phyloP scores from a whole-genome alignment of 1,140 invertebrate species.

The Hycleus cichorii region DNA sequence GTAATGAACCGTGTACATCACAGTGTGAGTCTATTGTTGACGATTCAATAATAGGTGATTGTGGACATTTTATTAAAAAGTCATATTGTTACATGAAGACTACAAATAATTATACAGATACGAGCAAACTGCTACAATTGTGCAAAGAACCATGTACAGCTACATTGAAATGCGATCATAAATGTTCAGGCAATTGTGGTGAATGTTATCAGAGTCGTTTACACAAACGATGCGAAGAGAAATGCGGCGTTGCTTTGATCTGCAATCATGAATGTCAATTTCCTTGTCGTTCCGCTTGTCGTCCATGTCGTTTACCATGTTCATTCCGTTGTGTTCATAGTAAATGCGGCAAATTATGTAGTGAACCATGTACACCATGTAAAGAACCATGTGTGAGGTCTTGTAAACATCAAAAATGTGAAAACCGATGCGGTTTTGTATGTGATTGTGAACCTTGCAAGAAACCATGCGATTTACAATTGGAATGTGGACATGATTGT shows the following conservation, averaged over 20 bases:
- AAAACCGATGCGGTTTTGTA: constrained; percentile 46
- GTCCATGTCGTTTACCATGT: constrained; percentile 53
- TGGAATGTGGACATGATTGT: constrained; percentile 54
- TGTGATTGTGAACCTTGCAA: constrained; percentile 49
- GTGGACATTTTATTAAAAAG: constrained; percentile 41
- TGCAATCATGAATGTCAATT: constrained; percentile 61
- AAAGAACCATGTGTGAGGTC: constrained; percentile 42
- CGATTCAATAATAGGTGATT: constrained; percentile 31
- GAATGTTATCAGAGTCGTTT: constrained; percentile 53
- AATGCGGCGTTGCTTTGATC: constrained; percentile 51
- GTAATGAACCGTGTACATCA: constrained; percentile 38
- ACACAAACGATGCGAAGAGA: constrained; percentile 52
- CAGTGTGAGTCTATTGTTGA: constrained; percentile 33
- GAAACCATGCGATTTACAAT: constrained; percentile 43
- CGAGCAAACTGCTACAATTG: constrained; percentile 24
- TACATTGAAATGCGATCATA: constrained; percentile 49
- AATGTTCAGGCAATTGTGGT: constrained; percentile 53
- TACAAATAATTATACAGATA: neutral
- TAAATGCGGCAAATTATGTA: constrained; percentile 50
- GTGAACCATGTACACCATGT: constrained; percentile 52
- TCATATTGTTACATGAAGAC: constrained; percentile 38
- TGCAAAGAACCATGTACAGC: constrained; percentile 45
- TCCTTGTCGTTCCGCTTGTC: constrained; percentile 52
- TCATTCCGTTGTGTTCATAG: constrained; percentile 51
- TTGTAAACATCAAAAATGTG: constrained; percentile 51